Percentiles rank a stretch among this genome's conserved stretches.
Conservation (phyloP, 2,797 vertebrate genomes). For the Enteromius paludinosus region DNA sequence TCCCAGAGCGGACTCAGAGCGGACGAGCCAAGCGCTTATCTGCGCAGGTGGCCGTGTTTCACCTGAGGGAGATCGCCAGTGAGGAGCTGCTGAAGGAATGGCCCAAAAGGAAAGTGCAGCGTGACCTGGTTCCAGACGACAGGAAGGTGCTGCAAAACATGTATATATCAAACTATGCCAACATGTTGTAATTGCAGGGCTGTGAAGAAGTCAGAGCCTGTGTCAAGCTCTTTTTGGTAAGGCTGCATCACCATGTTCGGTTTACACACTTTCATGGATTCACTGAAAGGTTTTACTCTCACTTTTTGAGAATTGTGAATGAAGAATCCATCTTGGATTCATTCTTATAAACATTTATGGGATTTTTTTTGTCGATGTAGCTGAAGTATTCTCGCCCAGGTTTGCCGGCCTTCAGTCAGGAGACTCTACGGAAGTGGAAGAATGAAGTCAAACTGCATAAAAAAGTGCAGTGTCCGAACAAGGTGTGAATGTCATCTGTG, state of each 20-base stretch:
- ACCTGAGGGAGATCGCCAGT: slow-evolving; percentile 90
- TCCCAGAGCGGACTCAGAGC: slow-evolving; percentile 78
- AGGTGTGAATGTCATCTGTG: slow-evolving; percentile 75
- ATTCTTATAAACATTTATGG: not conserved
- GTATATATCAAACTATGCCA: not conserved
- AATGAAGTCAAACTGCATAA: slow-evolving; percentile 91
- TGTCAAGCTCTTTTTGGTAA: slow-evolving; percentile 6
- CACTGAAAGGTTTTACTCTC: not conserved
- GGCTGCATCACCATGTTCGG: not conserved
- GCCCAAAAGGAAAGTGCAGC: slow-evolving; percentile 93
- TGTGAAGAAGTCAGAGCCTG: slow-evolving; percentile 9
- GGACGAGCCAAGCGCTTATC: slow-evolving; percentile 88
- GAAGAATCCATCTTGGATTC: not conserved
- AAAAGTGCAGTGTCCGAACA: slow-evolving; percentile 92
- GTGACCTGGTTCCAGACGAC: slow-evolving; percentile 92
- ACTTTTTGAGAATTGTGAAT: not conserved
- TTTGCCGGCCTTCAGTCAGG: slow-evolving; percentile 92
- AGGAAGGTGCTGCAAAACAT: slow-evolving; percentile 79
- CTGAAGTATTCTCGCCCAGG: slow-evolving; percentile 91
- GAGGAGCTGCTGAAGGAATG: slow-evolving; percentile 92
- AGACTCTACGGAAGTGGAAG: slow-evolving; percentile 93
- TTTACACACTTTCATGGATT: not conserved
- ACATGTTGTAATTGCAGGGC: slow-evolving; percentile 12
- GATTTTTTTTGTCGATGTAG: slow-evolving; percentile 66
- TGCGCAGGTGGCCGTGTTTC: slow-evolving; percentile 91